Evolutionary conservation across 2,113 vertebrate genomes (phyloP).

Genomic region (Shinisaurus crocodilurus): DNA sequence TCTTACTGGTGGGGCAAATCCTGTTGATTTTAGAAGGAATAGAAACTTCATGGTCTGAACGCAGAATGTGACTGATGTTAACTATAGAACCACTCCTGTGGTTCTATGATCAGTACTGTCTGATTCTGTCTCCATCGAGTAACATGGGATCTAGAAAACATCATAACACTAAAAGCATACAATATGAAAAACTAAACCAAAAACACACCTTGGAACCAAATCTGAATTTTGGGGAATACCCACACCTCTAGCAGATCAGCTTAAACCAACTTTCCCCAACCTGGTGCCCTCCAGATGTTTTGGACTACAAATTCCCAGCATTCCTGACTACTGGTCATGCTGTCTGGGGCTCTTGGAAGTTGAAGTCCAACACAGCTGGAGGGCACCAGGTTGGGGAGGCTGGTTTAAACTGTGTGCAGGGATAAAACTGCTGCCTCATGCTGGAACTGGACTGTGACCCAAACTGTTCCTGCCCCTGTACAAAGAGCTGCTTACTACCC

Average conservation of each 20-base stretch:
- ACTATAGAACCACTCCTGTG: neutral
- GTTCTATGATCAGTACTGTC: neutral
- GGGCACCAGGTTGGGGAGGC: too few relatives aligned
- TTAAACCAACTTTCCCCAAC: neutral
- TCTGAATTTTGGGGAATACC: neutral
- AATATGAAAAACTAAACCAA: too few relatives aligned
- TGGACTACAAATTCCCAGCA: too few relatives aligned
- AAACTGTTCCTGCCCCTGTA: neutral
- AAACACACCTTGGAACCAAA: neutral
- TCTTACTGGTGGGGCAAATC: neutral
- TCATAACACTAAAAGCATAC: too few relatives aligned
- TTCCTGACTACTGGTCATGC: too few relatives aligned
- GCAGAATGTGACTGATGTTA: neutral
- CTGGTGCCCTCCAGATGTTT: too few relatives aligned
- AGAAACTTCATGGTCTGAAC: neutral
- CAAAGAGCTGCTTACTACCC: neutral
- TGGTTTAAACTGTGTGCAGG: too few relatives aligned
- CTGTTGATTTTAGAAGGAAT: neutral
- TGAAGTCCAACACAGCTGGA: too few relatives aligned
- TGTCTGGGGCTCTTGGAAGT: too few relatives aligned
- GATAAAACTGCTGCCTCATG: too few relatives aligned
- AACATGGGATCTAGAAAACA: too few relatives aligned
- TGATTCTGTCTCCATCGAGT: neutral
- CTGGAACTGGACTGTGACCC: neutral
- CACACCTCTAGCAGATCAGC: neutral